Conservation (phyloP, 2,888 invertebrate species). For the Phyto melanocephala region DNA sequence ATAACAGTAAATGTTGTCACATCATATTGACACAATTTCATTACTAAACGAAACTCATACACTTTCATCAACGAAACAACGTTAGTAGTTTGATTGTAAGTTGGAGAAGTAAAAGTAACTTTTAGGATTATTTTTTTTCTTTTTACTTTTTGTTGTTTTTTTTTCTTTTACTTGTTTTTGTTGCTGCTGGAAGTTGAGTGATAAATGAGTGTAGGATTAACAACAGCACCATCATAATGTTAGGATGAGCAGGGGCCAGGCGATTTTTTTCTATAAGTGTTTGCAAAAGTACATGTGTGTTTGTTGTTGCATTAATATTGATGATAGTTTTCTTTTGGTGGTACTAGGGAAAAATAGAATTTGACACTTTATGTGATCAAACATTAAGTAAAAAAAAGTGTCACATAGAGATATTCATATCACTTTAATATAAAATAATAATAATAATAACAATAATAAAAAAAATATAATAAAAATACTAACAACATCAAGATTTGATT, state of each 20-base stretch:
- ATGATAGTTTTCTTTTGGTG: neutral
- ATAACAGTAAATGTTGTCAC: constrained; percentile 60
- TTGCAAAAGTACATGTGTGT: neutral
- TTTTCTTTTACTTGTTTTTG: neutral
- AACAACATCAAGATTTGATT: constrained; percentile 31
- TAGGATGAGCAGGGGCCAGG: neutral
- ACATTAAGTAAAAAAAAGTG: constrained; percentile 37
- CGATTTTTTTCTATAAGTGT: constrained; percentile 13
- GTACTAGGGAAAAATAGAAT: neutral
- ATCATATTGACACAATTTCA: constrained; percentile 62
- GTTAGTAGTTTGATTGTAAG: neutral
- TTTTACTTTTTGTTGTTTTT: neutral
- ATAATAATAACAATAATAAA: too few relatives aligned
- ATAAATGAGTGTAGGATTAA: constrained; percentile 58
- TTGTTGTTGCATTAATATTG: neutral
- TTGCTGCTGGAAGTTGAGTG: constrained; percentile 48
- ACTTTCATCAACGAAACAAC: neutral
- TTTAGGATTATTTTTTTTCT: constrained; percentile 25
- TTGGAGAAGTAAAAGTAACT: constrained; percentile 36
- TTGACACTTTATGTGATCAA: constrained; percentile 53
- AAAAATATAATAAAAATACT: neutral
- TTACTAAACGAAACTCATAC: constrained; percentile 40
- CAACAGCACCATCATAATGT: constrained; percentile 27
- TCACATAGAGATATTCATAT: constrained; percentile 37
- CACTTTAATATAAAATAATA: neutral